Evolutionary conservation across 2,888 invertebrate genomes (phyloP).

Genomic region (Seladonia tumulorum): DNA sequence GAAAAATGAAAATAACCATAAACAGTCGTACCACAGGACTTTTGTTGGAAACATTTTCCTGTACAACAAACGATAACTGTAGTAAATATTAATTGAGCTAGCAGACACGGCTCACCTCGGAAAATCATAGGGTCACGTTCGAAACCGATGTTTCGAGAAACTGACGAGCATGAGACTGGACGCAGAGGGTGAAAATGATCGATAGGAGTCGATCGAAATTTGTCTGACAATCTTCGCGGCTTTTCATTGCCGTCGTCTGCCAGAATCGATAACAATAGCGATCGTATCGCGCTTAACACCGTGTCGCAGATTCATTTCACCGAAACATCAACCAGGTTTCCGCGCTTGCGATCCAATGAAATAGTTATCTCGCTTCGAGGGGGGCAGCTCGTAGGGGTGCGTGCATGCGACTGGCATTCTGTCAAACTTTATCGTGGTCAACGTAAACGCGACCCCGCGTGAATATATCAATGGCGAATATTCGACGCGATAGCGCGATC

Average conservation of each 20-base stretch:
- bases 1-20: too few relatives aligned
- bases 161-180: background rate
- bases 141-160: too few relatives aligned
- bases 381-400: background rate
- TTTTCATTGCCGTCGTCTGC: background rate
- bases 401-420: slow-evolving; percentile 32
- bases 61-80: too few relatives aligned
- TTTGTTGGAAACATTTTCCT: too few relatives aligned
- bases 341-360: slow-evolving; percentile 14
- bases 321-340: background rate
- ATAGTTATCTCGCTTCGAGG: slow-evolving; percentile 38
- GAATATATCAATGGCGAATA: slow-evolving; percentile 45
- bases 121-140: too few relatives aligned
- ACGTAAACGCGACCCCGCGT: slow-evolving; percentile 29
- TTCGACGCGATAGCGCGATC: background rate
- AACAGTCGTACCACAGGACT: too few relatives aligned
- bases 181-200: background rate
- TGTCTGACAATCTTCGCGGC: background rate
- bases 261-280: slow-evolving; percentile 7
- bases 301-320: background rate
- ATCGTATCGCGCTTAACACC: slow-evolving; percentile 5
- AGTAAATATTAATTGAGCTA: too few relatives aligned
- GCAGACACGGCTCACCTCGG: too few relatives aligned
- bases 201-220: background rate
- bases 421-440: slow-evolving; percentile 35